phyloP scores from a whole-genome alignment of 1,140 invertebrate species.

The Diorhabda carinulata region DNA sequence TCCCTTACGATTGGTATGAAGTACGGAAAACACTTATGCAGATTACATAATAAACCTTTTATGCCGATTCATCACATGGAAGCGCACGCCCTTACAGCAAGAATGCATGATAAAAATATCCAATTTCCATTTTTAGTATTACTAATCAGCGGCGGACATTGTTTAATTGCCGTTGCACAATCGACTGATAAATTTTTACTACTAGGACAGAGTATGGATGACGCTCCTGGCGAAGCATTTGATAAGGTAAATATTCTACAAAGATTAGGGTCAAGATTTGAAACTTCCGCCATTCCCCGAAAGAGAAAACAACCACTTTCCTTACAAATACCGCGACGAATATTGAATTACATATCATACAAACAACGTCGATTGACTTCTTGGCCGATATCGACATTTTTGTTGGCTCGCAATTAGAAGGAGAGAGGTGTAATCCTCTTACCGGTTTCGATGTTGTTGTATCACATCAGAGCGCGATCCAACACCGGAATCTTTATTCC shows the following conservation, averaged over 20 bases:
- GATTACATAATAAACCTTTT: constrained; percentile 71
- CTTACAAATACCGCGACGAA: too few species aligned
- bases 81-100: constrained; percentile 89
- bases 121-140: constrained; percentile 87
- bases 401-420: too few species aligned
- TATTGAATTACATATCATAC: too few species aligned
- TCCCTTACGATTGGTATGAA: constrained; percentile 78
- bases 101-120: constrained; percentile 63
- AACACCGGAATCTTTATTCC: too few species aligned
- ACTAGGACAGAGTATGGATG: constrained; percentile 75
- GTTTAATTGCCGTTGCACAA: constrained; percentile 74
- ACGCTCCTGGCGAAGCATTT: constrained; percentile 86
- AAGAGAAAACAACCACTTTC: too few species aligned
- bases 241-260: constrained; percentile 66
- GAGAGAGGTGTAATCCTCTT: too few species aligned
- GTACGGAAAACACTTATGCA: constrained; percentile 78
- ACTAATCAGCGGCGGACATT: constrained; percentile 90
- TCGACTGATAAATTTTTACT: constrained; percentile 73
- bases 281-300: too few species aligned
- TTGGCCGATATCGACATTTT: too few species aligned
- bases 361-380: too few species aligned
- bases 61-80: constrained; percentile 99
- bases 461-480: too few species aligned
- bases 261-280: background rate
- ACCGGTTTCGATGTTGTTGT: too few species aligned